Base-by-base conservation (phyloP, 2,113 vertebrate species). In the Mixornis gularis region DNA sequence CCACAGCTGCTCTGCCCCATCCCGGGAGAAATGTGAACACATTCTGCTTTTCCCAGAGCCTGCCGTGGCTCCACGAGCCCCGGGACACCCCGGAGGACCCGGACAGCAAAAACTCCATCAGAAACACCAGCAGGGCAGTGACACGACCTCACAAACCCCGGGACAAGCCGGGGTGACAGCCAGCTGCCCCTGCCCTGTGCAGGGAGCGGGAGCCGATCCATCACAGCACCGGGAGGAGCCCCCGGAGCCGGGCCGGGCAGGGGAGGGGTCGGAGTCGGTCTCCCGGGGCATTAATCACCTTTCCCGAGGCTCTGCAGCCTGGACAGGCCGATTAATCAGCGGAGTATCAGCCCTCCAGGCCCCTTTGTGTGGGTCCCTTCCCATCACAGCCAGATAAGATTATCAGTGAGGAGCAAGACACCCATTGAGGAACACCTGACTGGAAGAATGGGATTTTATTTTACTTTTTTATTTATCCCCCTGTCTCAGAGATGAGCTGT, bases 331-430 rank as follows among this genome's bases (percentile, higher is more conserved):
- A 98, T 98, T 98, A 97, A 98, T 98, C 98, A 98, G 98, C 88
- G 22, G 81, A 93, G 46, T 97, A 98, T 98, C 98, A 98, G 97
- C 97, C 96, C 96, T 95, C 55, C 97, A 1, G 94, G 97, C 97
- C 96, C 97, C 96, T 98, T 98, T 98, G 98, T 98, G 97, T 95
- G 70, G 95, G 96, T 97, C 96, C 95, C 96, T 97, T 97, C 98
- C 98, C 98, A 98, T 98, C 98, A 98, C 93, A 81, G 95, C 63
- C 91, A 97, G 98, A 98, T 98, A 98, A 98, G 98, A 98, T 98
- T 98, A 98, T 98, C 98, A 97, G 97, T 97, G 97, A 98, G 96
- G 97, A 98, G 97, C 65, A 73, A 92, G 97, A 98, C 97, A 97
- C 97, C 95, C 97, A 97, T 97, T 97, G 97, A 98, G 96, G 96